These are phyloP conservation scores for Drosophila auraria DNA, from an alignment of 1,140 invertebrate species.

Conservation along the genomic window DNA sequence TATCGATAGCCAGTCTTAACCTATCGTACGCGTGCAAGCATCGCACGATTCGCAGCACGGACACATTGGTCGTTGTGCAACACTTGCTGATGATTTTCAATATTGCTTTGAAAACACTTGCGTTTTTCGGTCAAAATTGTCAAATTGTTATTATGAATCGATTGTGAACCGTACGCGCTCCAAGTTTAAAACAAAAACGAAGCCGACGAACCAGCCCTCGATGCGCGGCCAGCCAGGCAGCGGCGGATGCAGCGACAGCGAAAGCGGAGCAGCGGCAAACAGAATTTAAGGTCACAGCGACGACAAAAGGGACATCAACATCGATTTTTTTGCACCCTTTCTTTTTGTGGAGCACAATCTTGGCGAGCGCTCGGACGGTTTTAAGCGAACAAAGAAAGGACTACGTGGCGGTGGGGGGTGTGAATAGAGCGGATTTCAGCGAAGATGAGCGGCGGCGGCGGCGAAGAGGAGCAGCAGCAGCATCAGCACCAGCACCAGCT, in stretches of 20 bases:
- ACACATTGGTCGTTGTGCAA: constrained; percentile 8
- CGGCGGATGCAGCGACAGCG: constrained; percentile 3
- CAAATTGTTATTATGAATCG: constrained; percentile 41
- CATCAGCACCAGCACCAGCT: constrained; percentile 57
- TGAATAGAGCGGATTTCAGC: constrained; percentile 16
- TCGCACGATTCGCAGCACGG: constrained; percentile 12
- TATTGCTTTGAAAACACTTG: constrained; percentile 63
- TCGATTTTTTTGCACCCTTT: constrained; percentile 83
- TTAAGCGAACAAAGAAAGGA: constrained; percentile 59
- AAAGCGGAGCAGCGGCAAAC: constrained; percentile 14
- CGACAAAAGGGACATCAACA: constrained; percentile 72
- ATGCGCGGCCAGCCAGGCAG: constrained; percentile 15
- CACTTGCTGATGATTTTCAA: constrained; percentile 74
- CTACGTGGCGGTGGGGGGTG: constrained; percentile 15
- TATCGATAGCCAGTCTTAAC: constrained; percentile 2
- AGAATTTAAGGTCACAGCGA: constrained; percentile 29
- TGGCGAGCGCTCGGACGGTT: constrained; percentile 24
- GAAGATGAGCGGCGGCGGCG: constrained; percentile 64
- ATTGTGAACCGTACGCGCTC: constrained; percentile 19
- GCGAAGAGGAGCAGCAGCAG: constrained; percentile 55
- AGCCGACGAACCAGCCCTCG: constrained; percentile 15
- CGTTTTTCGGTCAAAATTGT: constrained; percentile 40
- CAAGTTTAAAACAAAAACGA: background rate
- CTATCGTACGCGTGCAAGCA: background rate
- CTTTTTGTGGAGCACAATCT: constrained; percentile 53